Base-by-base conservation (phyloP, 2,113 vertebrate species). In the Zeus faber region DNA sequence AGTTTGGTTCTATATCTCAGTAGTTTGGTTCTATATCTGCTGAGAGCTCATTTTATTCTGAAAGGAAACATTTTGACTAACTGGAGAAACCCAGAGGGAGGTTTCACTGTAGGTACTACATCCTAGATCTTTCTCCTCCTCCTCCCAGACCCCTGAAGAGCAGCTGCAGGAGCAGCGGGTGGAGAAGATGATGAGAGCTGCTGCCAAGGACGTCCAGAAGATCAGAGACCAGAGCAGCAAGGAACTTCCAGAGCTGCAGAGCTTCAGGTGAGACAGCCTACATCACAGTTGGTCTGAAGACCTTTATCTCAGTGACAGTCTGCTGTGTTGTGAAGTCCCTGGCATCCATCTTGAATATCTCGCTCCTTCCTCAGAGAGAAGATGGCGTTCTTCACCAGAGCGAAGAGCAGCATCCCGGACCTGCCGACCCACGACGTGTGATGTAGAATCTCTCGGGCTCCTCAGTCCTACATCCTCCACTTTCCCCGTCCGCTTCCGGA, bases 351-450 rank as follows among this genome's bases (percentile, higher is more conserved):
- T 25, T 11, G n/a, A 6, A 3, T 16, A 6, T 6, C 1, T 35
- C 25, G 31, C 6, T 6, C 3, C 33, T 48, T 23, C 10, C 23
- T 52, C 62, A 99, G 97, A 83, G 97, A 98, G 91, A 99, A 98
- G 85, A 98, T 99, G 95, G 95, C 94, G 0, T 99, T 98, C 87
- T 98, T 99, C 88, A 99, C 97, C 0, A 90, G 93, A 76, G 92
- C 92, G 0, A 92, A 92, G 82, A 89, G 89, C 68, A 93, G 91
- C 62, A 91, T 98, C 72, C 92, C 95, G 2, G 75, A 93, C 1
- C 92, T 99, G 52, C 95, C 93, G 54, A 93, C 91, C 0, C 93
- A 98, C 0, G 92, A 95, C 14, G 95, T 98, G 76, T 99, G 85
- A 83, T 56, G 70, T n/a, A n/a, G n/a, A n/a, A n/a, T n/a, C n/a